Percentiles rank a stretch among this genome's conserved stretches.
Conservation (phyloP, 2,888 invertebrate genomes). For the Heliothis peltigera region DNA sequence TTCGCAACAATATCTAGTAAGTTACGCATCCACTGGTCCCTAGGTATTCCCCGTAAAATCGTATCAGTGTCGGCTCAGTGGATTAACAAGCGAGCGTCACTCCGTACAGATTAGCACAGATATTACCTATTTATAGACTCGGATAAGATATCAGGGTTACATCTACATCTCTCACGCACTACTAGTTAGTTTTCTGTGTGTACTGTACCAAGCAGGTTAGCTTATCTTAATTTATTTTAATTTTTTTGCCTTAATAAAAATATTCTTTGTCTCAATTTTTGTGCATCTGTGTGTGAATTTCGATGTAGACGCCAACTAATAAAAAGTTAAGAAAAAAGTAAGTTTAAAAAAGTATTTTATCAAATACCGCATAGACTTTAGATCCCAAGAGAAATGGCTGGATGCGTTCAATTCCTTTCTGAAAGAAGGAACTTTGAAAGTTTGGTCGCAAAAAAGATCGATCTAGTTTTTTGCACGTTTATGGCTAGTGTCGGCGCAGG, state of each 20-base stretch:
- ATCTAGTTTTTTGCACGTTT: conserved; percentile 7
- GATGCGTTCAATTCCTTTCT: conserved; percentile 18
- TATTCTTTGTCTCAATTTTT: background rate
- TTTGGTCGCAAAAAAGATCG: conserved; percentile 7
- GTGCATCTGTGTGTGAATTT: conserved; percentile 30
- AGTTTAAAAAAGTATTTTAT: conserved; percentile 47
- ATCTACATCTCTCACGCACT: conserved; percentile 49
- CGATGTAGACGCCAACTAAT: background rate
- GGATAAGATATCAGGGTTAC: conserved; percentile 47
- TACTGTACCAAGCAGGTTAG: conserved; percentile 33
- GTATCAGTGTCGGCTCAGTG: conserved; percentile 46
- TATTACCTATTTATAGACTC: conserved; percentile 51
- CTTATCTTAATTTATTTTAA: conserved; percentile 3
- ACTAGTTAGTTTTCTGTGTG: conserved; percentile 45
- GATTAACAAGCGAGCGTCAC: conserved; percentile 44
- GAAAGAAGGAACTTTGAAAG: conserved; percentile 28
- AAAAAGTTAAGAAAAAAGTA: conserved; percentile 26
- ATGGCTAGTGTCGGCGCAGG: conserved; percentile 20
- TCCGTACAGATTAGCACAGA: conserved; percentile 53
- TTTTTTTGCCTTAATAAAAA: background rate
- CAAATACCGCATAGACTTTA: conserved; percentile 19
- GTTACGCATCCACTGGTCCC: conserved; percentile 15
- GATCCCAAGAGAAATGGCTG: conserved; percentile 27
- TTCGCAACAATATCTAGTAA: conserved; percentile 3
- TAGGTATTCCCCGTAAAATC: conserved; percentile 46